A percentile compares a stretch with the other conserved stretches of the same genome.
These are phyloP conservation scores for Amblyteles armatorius DNA, from an alignment of 2,888 invertebrate genomes.

Conservation along the genomic window DNA sequence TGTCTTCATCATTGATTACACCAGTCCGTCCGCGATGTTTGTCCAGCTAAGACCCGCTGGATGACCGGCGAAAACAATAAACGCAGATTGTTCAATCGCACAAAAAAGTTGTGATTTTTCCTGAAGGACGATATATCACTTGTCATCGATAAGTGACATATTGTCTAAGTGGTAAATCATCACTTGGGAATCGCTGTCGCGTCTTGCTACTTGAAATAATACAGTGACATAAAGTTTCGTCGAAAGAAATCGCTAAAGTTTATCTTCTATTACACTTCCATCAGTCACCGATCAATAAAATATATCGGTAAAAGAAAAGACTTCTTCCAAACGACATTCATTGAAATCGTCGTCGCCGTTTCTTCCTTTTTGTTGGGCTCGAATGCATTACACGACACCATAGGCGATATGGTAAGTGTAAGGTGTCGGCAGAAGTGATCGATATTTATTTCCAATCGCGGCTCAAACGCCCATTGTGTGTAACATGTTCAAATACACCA, in stretches of 20 bases:
- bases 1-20: neutral
- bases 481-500: conserved; percentile 74
- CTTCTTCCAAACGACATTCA: neutral
- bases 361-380: neutral
- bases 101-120: no score
- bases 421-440: no score
- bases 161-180: no score
- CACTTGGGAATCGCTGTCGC: no score
- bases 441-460: no score
- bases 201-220: no score
- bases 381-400: no score
- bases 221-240: neutral
- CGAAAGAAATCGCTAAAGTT: neutral
- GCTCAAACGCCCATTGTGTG: conserved; percentile 60
- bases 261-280: neutral
- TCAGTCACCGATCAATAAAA: neutral
- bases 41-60: neutral
- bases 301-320: neutral
- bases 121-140: no score
- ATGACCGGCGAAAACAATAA: conserved; percentile 9
- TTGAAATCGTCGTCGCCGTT: neutral
- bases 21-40: neutral
- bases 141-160: no score
- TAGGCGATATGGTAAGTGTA: no score
- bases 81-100: neutral